Percentiles rank a stretch among this genome's conserved stretches.
Evolutionary conservation across 1,140 invertebrate genomes (phyloP).

Genomic region (Ganaspis sp.): DNA sequence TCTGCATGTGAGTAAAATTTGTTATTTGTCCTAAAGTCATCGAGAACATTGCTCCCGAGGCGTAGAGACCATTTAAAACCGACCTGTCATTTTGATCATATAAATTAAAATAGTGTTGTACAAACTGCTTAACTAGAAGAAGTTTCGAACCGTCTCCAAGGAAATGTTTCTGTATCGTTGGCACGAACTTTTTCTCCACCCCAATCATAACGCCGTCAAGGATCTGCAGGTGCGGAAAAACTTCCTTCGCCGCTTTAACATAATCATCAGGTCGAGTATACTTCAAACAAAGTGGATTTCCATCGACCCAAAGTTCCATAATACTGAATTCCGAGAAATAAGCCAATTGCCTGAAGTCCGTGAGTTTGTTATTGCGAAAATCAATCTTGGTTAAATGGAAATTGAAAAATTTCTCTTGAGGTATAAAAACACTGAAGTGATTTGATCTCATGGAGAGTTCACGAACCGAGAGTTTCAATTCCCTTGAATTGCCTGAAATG

Average conservation of each 20-base stretch:
- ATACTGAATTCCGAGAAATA: slow-evolving; percentile 70
- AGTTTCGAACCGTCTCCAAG: slow-evolving; percentile 59
- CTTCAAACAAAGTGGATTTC: slow-evolving; percentile 68
- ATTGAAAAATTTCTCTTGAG: slow-evolving; percentile 67
- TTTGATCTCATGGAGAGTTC: slow-evolving; percentile 68
- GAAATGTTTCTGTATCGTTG: slow-evolving; percentile 59
- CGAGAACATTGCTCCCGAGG: slow-evolving; percentile 70
- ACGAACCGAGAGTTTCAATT: slow-evolving; percentile 61
- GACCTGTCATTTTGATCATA: slow-evolving; percentile 72
- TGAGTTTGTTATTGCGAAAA: slow-evolving; percentile 65
- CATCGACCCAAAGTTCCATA: slow-evolving; percentile 71
- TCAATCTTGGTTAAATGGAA: slow-evolving; percentile 65
- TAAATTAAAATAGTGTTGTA: slow-evolving; percentile 70
- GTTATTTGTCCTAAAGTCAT: slow-evolving; percentile 66
- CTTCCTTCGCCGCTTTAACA: slow-evolving; percentile 59
- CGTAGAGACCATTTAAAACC: slow-evolving; percentile 71
- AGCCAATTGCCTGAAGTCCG: slow-evolving; percentile 62
- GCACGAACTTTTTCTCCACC: slow-evolving; percentile 62
- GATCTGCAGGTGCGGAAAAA: slow-evolving; percentile 69
- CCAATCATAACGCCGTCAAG: slow-evolving; percentile 69
- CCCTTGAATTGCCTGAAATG: slow-evolving; percentile 34
- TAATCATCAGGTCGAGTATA: slow-evolving; percentile 66
- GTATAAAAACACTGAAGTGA: slow-evolving; percentile 55
- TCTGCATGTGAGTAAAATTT: slow-evolving; percentile 64
- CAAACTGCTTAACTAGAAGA: slow-evolving; percentile 70